A percentile compares a stretch with the other conserved stretches of the same genome.
Evolutionary conservation across 2,797 vertebrate genomes (phyloP).

Genomic region (Australoheros facetus): DNA sequence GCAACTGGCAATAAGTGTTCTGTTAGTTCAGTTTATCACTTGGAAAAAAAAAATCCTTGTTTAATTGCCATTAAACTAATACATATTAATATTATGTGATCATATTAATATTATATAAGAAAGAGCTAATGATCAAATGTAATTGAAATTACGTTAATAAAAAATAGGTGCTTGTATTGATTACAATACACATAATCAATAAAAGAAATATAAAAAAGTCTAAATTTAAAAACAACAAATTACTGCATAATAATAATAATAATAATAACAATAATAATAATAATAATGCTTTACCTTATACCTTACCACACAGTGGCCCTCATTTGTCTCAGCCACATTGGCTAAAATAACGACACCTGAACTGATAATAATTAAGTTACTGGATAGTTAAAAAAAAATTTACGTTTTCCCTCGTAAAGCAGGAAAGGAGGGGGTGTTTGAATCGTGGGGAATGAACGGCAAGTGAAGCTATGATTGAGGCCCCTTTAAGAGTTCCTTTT

Average conservation of each 20-base stretch:
- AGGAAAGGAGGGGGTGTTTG: slow-evolving; percentile 51
- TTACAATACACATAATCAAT: too few relatives aligned
- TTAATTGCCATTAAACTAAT: too few relatives aligned
- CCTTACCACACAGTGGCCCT: neutral
- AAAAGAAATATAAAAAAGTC: neutral
- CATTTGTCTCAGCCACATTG: neutral
- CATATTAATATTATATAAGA: neutral
- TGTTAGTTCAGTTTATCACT: too few relatives aligned
- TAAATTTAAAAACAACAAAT: neutral
- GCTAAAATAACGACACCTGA: slow-evolving; percentile 14
- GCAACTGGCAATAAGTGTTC: neutral
- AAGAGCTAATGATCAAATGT: neutral
- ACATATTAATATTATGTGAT: neutral
- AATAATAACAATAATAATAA: slow-evolving; percentile 3
- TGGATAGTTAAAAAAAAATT: slow-evolving; percentile 41
- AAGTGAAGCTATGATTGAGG: slow-evolving; percentile 73
- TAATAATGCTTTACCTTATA: neutral
- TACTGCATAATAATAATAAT: neutral
- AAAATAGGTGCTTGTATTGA: too few relatives aligned
- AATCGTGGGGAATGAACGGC: slow-evolving; percentile 27
- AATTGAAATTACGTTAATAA: neutral
- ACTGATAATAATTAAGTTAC: slow-evolving; percentile 32
- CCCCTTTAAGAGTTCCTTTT: slow-evolving; percentile 75
- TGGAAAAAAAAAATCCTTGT: too few relatives aligned
- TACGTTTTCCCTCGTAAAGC: slow-evolving; percentile 20